These are phyloP conservation scores for Nymphalis c-album DNA, from an alignment of 2,888 invertebrate genomes.

Conservation along the genomic window DNA sequence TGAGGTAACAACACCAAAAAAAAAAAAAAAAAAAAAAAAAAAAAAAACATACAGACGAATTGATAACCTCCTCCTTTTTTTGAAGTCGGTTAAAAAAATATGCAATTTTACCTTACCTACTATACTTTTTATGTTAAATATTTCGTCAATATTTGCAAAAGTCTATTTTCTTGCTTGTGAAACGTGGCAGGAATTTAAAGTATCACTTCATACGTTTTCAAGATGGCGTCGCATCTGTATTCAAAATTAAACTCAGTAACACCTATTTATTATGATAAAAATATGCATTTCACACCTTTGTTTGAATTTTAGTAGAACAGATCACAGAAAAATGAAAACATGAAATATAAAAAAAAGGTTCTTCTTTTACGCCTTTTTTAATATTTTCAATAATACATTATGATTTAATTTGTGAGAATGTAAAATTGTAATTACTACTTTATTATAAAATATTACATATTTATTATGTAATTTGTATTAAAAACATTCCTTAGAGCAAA, in stretches of 20 bases:
- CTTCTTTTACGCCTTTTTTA: background rate
- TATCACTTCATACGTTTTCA: conserved; percentile 44
- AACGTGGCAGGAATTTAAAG: conserved; percentile 60
- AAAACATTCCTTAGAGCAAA: conserved; percentile 53
- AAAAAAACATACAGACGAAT: too few relatives aligned
- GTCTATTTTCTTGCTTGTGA: conserved; percentile 49
- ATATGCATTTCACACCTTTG: too few relatives aligned
- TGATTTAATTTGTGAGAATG: background rate
- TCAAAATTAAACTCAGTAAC: conserved; percentile 42
- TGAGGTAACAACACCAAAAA: too few relatives aligned
- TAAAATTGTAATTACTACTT: background rate
- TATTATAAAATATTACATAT: conserved; percentile 30
- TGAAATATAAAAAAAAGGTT: too few relatives aligned
- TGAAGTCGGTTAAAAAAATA: too few relatives aligned
- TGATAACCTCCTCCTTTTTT: too few relatives aligned
- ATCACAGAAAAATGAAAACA: too few relatives aligned
- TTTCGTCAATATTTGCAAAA: background rate
- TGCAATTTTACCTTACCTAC: background rate
- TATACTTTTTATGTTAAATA: background rate
- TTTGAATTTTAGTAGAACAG: too few relatives aligned
- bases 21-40: too few relatives aligned
- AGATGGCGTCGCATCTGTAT: conserved; percentile 46
- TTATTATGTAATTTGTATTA: conserved; percentile 56
- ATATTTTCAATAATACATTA: background rate
- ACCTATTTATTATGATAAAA: background rate